Conservation (phyloP, 1,140 invertebrate genomes). For the Schmidtea mediterranea region DNA sequence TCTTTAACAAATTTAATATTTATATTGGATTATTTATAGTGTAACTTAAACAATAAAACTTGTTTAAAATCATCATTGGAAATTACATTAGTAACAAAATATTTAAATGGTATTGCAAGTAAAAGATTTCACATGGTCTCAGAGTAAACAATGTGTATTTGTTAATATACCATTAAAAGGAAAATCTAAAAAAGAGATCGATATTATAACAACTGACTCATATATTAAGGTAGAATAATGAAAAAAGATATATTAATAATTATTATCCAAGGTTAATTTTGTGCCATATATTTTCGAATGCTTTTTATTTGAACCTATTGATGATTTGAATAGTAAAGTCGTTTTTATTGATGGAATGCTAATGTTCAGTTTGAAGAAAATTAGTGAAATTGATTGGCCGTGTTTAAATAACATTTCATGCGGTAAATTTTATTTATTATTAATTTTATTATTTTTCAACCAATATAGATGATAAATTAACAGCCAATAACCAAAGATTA, state of each 20-base stretch:
- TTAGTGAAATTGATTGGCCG: slow-evolving; percentile 7
- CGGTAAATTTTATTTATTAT: too few species aligned
- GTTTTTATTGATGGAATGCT: slow-evolving; percentile 21
- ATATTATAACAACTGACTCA: slow-evolving; percentile 20
- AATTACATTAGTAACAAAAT: too few species aligned
- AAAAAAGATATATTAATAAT: slow-evolving; percentile 3
- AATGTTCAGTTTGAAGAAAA: slow-evolving; percentile 19
- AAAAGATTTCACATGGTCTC: slow-evolving; percentile 22
- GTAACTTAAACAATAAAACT: too few species aligned
- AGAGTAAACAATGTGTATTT: slow-evolving; percentile 16
- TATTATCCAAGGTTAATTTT: slow-evolving; percentile 16
- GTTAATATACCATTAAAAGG: slow-evolving; percentile 24
- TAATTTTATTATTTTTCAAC: too few species aligned
- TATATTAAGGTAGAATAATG: slow-evolving; percentile 19
- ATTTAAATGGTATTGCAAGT: slow-evolving; percentile 19
- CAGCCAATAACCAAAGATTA: too few species aligned
- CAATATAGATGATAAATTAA: too few species aligned
- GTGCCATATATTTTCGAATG: slow-evolving; percentile 24
- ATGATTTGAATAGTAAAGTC: slow-evolving; percentile 16
- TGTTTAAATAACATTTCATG: too few species aligned
- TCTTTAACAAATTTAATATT: too few species aligned
- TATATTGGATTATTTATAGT: too few species aligned
- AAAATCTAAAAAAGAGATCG: slow-evolving; percentile 21
- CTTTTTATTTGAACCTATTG: slow-evolving; percentile 15
- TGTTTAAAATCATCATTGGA: too few species aligned